These are phyloP conservation scores for Hormaphis cornu DNA, from an alignment of 1,140 invertebrate species.

Conservation along the genomic window DNA sequence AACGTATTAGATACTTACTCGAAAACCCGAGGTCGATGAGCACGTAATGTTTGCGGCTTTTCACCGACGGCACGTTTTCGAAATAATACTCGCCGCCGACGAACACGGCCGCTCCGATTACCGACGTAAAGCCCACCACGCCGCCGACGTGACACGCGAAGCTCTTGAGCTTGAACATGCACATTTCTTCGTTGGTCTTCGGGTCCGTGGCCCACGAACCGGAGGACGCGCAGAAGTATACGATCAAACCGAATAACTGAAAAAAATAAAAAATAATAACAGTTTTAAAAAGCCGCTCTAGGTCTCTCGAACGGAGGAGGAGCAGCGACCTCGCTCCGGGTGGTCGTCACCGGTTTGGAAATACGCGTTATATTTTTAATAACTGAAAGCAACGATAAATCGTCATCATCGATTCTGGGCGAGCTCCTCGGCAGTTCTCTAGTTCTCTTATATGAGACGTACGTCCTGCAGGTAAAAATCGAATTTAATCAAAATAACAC, in stretches of 20 bases:
- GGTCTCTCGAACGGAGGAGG: background rate
- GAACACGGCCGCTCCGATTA: constrained; percentile 25
- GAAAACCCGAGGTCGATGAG: constrained; percentile 24
- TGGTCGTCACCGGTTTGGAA: no score
- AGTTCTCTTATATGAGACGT: no score
- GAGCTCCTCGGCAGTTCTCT: no score
- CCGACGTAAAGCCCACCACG: constrained; percentile 6
- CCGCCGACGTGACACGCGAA: constrained; percentile 25
- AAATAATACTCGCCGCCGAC: constrained; percentile 31
- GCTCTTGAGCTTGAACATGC: constrained; percentile 28
- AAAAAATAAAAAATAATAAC: background rate
- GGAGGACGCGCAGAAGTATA: constrained; percentile 30
- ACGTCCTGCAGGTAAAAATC: no score
- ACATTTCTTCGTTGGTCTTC: constrained; percentile 20
- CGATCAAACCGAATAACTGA: constrained; percentile 31
- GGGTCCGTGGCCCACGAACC: constrained; percentile 11
- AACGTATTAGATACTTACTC: background rate
- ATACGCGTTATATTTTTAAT: background rate
- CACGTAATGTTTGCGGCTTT: constrained; percentile 28
- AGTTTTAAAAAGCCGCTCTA: no score
- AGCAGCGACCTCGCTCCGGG: background rate
- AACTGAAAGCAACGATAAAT: background rate
- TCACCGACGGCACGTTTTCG: constrained; percentile 31
- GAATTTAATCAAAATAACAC: no score
- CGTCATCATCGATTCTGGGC: no score